A percentile compares a stretch with the other conserved stretches of the same genome.
Evolutionary conservation across 2,888 invertebrate genomes (phyloP).

Genomic region (Luffia ferchaultella): DNA sequence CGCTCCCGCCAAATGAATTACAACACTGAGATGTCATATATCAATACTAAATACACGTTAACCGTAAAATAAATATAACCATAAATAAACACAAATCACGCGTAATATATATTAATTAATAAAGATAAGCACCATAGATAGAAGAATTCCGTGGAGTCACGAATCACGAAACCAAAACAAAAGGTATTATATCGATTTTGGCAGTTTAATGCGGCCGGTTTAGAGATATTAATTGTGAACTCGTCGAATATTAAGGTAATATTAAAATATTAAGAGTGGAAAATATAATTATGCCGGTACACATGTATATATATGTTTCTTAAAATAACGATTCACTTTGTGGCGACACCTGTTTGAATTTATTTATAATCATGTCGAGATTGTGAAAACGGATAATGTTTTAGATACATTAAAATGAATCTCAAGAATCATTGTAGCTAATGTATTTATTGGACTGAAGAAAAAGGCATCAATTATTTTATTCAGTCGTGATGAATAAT

Average conservation of each 20-base stretch:
- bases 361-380: no score
- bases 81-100: no score
- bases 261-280: background rate
- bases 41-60: no score
- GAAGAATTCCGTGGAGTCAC: background rate
- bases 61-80: no score
- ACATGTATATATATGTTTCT: background rate
- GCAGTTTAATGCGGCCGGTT: background rate
- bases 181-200: background rate
- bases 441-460: no score
- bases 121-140: background rate
- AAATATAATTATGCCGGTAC: background rate
- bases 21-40: no score
- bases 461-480: no score
- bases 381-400: no score
- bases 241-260: background rate
- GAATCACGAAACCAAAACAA: background rate
- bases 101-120: no score
- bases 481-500: no score
- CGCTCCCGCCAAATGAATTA: constrained; percentile 20
- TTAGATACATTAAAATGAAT: no score
- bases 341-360: background rate
- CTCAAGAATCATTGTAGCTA: no score
- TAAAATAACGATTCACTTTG: background rate
- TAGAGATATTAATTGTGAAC: background rate